Evolutionary conservation across 2,797 vertebrate genomes (phyloP).

Genomic region (Melanotaenia maccullochi): DNA sequence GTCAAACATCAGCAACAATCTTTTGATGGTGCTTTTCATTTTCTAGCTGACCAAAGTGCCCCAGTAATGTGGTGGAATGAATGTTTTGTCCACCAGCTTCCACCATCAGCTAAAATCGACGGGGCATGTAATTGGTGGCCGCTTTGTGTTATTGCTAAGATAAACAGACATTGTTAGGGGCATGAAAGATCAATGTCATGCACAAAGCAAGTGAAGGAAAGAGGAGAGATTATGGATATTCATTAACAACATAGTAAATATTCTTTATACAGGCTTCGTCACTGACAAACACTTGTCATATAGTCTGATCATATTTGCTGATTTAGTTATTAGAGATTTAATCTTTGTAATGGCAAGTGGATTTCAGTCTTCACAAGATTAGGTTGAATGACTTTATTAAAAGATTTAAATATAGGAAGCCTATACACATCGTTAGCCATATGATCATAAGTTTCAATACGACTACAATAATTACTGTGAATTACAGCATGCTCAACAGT

Average conservation of each 20-base stretch:
- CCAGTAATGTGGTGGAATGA: conserved; percentile 69
- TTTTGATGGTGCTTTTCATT: conserved; percentile 67
- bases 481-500: background rate
- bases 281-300: conserved; percentile 1
- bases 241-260: conserved; percentile 40
- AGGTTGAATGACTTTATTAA: conserved; percentile 4
- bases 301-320: conserved; percentile 20
- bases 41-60: conserved; percentile 69
- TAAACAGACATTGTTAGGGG: conserved; percentile 76
- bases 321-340: conserved; percentile 7
- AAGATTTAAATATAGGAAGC: background rate
- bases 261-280: conserved; percentile 21
- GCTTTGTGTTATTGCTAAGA: conserved; percentile 79
- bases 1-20: conserved; percentile 55
- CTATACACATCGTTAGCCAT: background rate
- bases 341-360: conserved; percentile 10
- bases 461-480: conserved; percentile 1
- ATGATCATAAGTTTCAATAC: background rate
- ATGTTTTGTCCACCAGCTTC: conserved; percentile 72
- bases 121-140: conserved; percentile 77
- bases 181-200: conserved; percentile 71
- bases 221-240: conserved; percentile 57
- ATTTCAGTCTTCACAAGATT: conserved; percentile 3
- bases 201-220: conserved; percentile 43
- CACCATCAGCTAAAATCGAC: conserved; percentile 73